A percentile compares a stretch with the other conserved stretches of the same genome.
Evolutionary conservation across 2,797 vertebrate genomes (phyloP).

Genomic region (Lutjanus argentimaculatus): DNA sequence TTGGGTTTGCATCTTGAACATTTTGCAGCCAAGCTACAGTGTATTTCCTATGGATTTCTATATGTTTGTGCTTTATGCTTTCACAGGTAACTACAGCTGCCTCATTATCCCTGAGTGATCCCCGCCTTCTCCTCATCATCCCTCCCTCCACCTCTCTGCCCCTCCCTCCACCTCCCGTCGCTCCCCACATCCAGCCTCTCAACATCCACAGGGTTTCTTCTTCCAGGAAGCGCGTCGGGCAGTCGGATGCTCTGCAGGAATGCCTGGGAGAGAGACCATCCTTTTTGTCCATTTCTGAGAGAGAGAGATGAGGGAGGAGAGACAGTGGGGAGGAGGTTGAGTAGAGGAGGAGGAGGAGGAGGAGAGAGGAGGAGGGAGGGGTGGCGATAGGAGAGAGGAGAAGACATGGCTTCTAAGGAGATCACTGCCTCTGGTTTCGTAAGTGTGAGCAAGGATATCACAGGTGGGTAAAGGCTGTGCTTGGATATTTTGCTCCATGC

Average conservation of each 20-base stretch:
- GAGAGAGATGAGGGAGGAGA: slow-evolving; percentile 45
- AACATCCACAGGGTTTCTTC: slow-evolving; percentile 65
- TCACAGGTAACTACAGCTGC: slow-evolving; percentile 61
- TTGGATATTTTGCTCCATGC: slow-evolving; percentile 15
- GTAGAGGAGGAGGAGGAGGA: slow-evolving; percentile 24
- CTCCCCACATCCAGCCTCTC: slow-evolving; percentile 57
- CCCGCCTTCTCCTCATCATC: slow-evolving; percentile 50
- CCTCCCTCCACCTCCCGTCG: slow-evolving; percentile 46
- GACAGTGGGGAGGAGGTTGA: slow-evolving; percentile 38
- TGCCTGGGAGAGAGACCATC: slow-evolving; percentile 73
- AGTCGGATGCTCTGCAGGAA: slow-evolving; percentile 77
- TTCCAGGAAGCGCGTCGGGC: slow-evolving; percentile 72
- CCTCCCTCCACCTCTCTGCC: slow-evolving; percentile 34
- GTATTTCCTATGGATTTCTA: background rate
- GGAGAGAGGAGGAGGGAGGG: slow-evolving; percentile 46
- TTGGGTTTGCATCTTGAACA: background rate
- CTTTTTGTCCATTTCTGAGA: slow-evolving; percentile 61
- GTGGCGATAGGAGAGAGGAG: slow-evolving; percentile 63
- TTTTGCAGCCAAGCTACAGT: background rate
- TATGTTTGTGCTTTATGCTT: background rate
- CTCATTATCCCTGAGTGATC: slow-evolving; percentile 52
- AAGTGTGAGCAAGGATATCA: slow-evolving; percentile 85
- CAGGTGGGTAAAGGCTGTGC: slow-evolving; percentile 82
- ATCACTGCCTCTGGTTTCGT: slow-evolving; percentile 82
- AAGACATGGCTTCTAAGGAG: slow-evolving; percentile 88